Evolutionary conservation across 2,797 vertebrate genomes (phyloP).

Genomic region (Adelosebastes latens): DNA sequence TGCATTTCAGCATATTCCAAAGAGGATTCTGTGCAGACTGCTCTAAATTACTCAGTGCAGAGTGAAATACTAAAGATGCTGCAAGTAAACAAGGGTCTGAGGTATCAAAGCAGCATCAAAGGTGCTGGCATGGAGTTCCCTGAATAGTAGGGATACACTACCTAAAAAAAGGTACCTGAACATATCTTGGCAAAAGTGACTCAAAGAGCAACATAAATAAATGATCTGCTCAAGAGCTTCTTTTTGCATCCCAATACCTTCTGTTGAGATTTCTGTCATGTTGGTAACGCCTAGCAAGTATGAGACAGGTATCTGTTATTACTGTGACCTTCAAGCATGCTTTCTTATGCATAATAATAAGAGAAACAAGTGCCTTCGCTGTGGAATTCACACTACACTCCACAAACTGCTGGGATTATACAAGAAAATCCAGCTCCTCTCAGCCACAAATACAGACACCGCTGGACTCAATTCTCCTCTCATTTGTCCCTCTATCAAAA

Average conservation of each 20-base stretch:
- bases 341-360: not conserved
- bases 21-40: constrained; percentile 35
- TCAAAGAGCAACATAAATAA: not conserved
- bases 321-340: constrained; percentile 35
- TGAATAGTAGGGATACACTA: not conserved
- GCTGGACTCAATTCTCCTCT: constrained; percentile 19
- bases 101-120: constrained; percentile 47
- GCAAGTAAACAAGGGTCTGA: constrained; percentile 58
- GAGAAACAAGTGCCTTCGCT: not conserved
- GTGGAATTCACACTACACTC: constrained; percentile 1
- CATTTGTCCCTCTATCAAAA: constrained; percentile 45
- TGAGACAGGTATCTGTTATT: not conserved
- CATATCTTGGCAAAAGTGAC: not conserved
- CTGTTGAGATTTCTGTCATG: not conserved
- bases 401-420: constrained; percentile 26
- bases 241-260: not conserved
- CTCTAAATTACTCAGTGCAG: constrained; percentile 51
- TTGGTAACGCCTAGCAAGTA: too few relatives aligned
- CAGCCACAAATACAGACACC: constrained; percentile 25
- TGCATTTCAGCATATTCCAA: constrained; percentile 56
- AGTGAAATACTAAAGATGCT: constrained; percentile 27
- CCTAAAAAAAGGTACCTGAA: not conserved
- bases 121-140: constrained; percentile 4
- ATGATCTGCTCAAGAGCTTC: not conserved
- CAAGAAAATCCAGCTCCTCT: constrained; percentile 31